phyloP scores from a whole-genome alignment of 2,113 vertebrate genomes.

The Verasper variegatus region DNA sequence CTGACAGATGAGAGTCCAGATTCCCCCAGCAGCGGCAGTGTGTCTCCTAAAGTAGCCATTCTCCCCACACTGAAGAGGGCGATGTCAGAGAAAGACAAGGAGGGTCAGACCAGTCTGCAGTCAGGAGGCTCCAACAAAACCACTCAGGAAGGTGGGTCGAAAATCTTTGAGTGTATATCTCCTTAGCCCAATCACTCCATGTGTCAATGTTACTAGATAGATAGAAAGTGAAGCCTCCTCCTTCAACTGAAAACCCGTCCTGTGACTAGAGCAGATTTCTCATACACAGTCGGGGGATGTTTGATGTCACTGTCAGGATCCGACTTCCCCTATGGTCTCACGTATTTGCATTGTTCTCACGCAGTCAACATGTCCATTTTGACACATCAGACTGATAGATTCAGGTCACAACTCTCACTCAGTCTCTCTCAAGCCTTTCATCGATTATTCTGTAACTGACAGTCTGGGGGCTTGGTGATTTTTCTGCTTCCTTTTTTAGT shows the following conservation, averaged over 20 bases:
- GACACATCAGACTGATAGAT: slow-evolving; percentile 32
- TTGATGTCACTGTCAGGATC: slow-evolving; percentile 25
- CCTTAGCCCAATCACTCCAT: neutral
- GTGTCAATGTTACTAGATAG: neutral
- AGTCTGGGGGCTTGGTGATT: neutral
- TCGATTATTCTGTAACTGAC: slow-evolving; percentile 17
- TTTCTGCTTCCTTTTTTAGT: neutral
- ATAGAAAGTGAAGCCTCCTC: no score
- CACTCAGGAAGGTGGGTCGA: slow-evolving; percentile 89
- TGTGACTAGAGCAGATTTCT: neutral
- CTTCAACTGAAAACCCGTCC: no score
- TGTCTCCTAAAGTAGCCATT: slow-evolving; percentile 83
- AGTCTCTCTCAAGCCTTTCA: slow-evolving; percentile 1
- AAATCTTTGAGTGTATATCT: neutral
- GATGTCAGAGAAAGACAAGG: slow-evolving; percentile 89
- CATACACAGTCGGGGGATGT: neutral
- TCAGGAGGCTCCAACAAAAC: slow-evolving; percentile 75
- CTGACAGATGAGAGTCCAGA: slow-evolving; percentile 88
- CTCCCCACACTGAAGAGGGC: slow-evolving; percentile 86
- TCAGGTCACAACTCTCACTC: slow-evolving; percentile 33
- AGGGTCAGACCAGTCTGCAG: slow-evolving; percentile 47
- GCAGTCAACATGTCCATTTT: neutral
- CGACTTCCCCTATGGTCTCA: neutral
- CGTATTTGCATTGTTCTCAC: neutral
- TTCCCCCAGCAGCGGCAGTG: slow-evolving; percentile 82